Base-by-base conservation (phyloP, 2,113 vertebrate species). In the Tetrao urogallus region DNA sequence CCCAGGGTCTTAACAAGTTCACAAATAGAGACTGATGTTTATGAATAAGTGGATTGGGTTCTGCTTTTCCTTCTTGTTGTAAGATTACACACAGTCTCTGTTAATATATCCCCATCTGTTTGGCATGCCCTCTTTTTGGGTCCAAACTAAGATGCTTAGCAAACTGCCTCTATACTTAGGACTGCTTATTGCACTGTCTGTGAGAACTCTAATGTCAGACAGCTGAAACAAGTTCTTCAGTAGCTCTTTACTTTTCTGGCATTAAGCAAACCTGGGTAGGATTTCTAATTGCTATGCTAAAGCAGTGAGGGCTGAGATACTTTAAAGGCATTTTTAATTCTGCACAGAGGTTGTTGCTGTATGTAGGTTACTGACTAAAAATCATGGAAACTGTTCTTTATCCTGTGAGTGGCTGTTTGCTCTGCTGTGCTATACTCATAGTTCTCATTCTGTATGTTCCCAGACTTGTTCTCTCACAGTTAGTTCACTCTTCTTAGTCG, bases 401-500 rank as follows among this genome's bases (percentile, higher is more conserved):
- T 32, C 50, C 4, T 0, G 6, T 0, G 0, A 43, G 8, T 45
- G 8, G 11, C 56, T 69, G 1, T 11, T 79, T 81, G 25, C 15
- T 84, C 1, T 3, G 0, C 61, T 36, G 7, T 76, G 43, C 43
- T 5, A 7, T 40, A 13, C 8, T 47, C 13, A 8, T 5, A 21
- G 11, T 48, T 84, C 13, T 74, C 57, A 13, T 3, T 54, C 21
- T 25, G 3, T 16, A 4, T 47, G 3, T 43, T 72, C 28, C 19
- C 73, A 40, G 17, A 2, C 0, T 27, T 45, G 4, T 83, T 75
- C 32, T 80, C 28, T 42, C 28, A 52, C 12, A 27, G 47, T 42
- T 79, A 1, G 0, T 14, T 70, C 77, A 6, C 40, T 12, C 7
- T 52, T 63, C 70, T 61, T 28, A 47, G 64, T 8, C 13, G 18